phyloP scores from a whole-genome alignment of 2,113 vertebrate species.

The Tympanuchus pallidicinctus region DNA sequence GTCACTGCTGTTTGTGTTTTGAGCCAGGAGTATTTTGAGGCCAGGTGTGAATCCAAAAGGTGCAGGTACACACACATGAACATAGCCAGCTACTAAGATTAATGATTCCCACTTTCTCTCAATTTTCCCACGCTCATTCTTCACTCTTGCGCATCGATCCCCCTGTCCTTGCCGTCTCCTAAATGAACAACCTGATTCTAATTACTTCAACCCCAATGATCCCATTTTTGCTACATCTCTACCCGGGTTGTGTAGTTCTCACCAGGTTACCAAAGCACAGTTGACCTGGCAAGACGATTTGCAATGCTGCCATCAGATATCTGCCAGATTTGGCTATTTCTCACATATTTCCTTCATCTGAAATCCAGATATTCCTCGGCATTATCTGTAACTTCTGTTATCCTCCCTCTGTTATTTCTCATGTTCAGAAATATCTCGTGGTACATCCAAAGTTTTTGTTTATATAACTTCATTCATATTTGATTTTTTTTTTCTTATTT shows the following conservation, averaged over 20 bases:
- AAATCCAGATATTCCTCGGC: not conserved
- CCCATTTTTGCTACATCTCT: not conserved
- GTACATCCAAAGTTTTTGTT: not conserved
- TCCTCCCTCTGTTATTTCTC: not conserved
- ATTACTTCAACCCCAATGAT: not conserved
- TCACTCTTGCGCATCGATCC: rapidly evolving
- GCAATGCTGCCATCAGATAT: not conserved
- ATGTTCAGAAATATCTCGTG: not conserved
- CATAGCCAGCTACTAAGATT: not conserved
- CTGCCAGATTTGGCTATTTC: not conserved
- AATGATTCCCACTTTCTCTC: not conserved
- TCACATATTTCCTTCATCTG: not conserved
- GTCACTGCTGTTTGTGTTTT: not conserved
- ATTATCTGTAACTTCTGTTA: not conserved
- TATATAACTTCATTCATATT: no score
- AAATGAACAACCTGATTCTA: not conserved
- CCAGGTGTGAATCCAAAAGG: not conserved
- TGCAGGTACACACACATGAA: not conserved
- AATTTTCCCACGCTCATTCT: not conserved
- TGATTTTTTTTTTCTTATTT: not conserved
- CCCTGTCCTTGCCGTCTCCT: not conserved
- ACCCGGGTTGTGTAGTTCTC: not conserved
- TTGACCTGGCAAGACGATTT: not conserved
- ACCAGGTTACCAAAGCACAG: not conserved
- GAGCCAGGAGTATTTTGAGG: not conserved